Percentiles rank a stretch among this genome's conserved stretches.
Evolutionary conservation across 2,797 vertebrate species (phyloP).

Genomic region (Mycteria americana): DNA sequence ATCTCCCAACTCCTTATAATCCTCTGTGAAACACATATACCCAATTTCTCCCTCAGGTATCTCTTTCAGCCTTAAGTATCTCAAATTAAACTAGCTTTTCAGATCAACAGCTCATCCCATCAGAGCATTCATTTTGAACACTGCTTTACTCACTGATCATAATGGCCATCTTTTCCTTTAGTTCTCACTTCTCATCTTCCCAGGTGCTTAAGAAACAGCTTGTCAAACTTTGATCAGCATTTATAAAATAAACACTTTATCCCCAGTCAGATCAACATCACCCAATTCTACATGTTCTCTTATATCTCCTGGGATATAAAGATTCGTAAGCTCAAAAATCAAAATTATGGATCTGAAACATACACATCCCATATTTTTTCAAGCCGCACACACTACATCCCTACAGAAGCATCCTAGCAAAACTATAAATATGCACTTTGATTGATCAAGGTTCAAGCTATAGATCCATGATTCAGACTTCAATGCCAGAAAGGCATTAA

Average conservation of each 20-base stretch:
- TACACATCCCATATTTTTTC: background rate
- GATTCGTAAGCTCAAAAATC: background rate
- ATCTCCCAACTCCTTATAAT: background rate
- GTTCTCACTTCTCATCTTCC: background rate
- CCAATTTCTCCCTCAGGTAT: background rate
- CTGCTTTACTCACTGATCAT: background rate
- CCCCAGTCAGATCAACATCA: background rate
- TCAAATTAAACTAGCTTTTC: background rate
- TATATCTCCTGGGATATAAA: background rate
- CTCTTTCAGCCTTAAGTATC: background rate
- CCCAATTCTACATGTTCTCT: background rate
- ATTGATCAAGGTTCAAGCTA: background rate
- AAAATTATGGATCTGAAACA: background rate
- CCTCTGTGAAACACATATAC: background rate
- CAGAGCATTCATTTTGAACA: background rate
- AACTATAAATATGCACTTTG: background rate
- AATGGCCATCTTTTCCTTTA: background rate
- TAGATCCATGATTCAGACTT: background rate
- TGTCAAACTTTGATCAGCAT: background rate
- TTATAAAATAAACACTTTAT: background rate
- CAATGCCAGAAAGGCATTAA: background rate
- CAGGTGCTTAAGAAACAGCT: background rate
- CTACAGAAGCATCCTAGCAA: background rate
- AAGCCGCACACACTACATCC: background rate
- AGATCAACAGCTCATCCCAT: background rate